Conservation (phyloP, 2,113 vertebrate species). For the Hydrochoerus hydrochaeris region DNA sequence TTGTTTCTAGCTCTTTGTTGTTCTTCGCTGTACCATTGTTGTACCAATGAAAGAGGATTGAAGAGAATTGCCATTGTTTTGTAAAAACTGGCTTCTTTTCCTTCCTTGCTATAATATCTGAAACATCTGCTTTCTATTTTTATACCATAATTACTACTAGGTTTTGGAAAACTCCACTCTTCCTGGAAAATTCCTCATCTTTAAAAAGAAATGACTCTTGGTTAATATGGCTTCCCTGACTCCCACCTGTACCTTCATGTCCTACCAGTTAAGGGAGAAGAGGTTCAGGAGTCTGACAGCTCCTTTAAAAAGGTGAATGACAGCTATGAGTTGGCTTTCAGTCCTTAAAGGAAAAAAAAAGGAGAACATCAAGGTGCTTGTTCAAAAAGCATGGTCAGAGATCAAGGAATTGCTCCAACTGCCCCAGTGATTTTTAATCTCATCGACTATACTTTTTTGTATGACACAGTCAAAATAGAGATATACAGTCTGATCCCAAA, state of each 20-base stretch:
- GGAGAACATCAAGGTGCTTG: not conserved
- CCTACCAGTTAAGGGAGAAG: not conserved
- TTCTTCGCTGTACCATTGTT: constrained; percentile 57
- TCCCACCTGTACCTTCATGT: not conserved
- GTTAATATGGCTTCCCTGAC: not conserved
- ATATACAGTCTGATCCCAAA: not conserved
- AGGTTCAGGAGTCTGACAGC: not conserved
- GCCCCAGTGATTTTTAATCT: not conserved
- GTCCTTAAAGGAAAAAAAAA: not conserved
- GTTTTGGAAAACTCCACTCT: constrained; percentile 15
- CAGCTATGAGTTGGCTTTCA: not conserved
- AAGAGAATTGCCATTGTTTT: constrained; percentile 24
- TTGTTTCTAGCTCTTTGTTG: constrained; percentile 65
- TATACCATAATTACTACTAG: constrained; percentile 27
- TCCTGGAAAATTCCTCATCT: constrained; percentile 35
- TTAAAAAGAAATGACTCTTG: constrained; percentile 4
- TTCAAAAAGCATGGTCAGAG: not conserved
- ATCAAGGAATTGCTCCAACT: not conserved
- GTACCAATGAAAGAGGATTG: not conserved
- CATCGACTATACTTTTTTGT: not conserved
- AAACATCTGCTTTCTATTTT: constrained; percentile 67
- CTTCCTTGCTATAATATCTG: constrained; percentile 23
- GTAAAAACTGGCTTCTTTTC: constrained; percentile 58
- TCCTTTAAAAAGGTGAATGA: not conserved
- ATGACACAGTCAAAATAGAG: not conserved